A percentile compares a stretch with the other conserved stretches of the same genome.
Evolutionary conservation across 2,888 invertebrate genomes (phyloP).

Genomic region (Chloroclystis v-ata): DNA sequence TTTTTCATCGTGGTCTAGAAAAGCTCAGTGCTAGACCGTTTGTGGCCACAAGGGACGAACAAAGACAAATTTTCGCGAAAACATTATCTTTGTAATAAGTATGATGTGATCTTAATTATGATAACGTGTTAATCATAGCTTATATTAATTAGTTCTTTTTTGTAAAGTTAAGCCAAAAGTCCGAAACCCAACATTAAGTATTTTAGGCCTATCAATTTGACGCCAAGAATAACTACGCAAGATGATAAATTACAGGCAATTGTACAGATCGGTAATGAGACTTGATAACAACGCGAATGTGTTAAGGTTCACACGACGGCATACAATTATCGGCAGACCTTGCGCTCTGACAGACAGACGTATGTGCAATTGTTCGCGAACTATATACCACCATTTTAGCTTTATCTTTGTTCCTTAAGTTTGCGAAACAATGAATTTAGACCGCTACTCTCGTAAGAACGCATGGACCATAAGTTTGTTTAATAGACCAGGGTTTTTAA

Average conservation of each 20-base stretch:
- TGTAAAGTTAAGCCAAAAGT: too few species aligned
- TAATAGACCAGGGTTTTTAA: too few species aligned
- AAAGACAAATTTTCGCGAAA: too few species aligned
- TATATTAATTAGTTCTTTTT: too few species aligned
- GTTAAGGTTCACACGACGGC: conserved; percentile 59
- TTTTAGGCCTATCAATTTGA: conserved; percentile 12
- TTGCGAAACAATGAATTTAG: conserved; percentile 17
- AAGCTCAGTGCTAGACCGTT: too few species aligned
- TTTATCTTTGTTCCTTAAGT: conserved; percentile 15
- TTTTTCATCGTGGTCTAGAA: too few species aligned
- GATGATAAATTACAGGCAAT: conserved; percentile 44
- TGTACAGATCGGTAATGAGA: conserved; percentile 49
- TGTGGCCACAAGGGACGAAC: too few species aligned
- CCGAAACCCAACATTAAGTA: too few species aligned
- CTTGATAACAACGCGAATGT: conserved; percentile 50
- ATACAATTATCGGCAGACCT: conserved; percentile 61
- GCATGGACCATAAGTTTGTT: background rate
- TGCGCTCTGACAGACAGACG: conserved; percentile 63
- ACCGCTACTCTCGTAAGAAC: background rate
- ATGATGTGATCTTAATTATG: too few species aligned
- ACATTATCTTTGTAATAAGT: too few species aligned
- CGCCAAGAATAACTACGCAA: conserved; percentile 31
- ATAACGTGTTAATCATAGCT: too few species aligned
- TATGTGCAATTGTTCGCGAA: conserved; percentile 59
- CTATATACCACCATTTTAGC: conserved; percentile 16